These are phyloP conservation scores for Branchinecta lindahli DNA, from an alignment of 1,140 invertebrate species.

Conservation along the genomic window DNA sequence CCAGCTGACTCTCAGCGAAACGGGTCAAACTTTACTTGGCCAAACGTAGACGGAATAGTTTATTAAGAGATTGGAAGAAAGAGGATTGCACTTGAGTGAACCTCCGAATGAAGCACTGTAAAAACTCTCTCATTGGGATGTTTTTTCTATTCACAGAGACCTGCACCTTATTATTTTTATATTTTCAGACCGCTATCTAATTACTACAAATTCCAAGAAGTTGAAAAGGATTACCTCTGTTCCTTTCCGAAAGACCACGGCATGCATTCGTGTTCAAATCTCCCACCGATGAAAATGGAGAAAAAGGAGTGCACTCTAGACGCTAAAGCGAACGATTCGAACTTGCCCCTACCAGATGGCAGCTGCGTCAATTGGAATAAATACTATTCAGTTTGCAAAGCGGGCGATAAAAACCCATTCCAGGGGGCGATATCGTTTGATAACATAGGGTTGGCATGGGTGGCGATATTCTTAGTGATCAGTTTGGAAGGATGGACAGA, in stretches of 20 bases:
- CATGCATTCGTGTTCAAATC: slow-evolving; percentile 76
- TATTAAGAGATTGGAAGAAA: no score
- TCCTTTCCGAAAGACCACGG: slow-evolving; percentile 80
- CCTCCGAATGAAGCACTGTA: no score
- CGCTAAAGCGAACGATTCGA: slow-evolving; percentile 22
- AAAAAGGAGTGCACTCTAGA: slow-evolving; percentile 34
- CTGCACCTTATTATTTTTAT: not conserved
- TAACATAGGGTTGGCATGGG: slow-evolving; percentile 98
- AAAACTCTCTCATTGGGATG: no score
- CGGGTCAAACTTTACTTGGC: no score
- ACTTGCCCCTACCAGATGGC: slow-evolving; percentile 23
- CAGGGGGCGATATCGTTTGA: slow-evolving; percentile 99
- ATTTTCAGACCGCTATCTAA: slow-evolving; percentile 28
- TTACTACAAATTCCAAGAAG: slow-evolving; percentile 39
- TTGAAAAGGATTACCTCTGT: slow-evolving; percentile 95
- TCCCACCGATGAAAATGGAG: slow-evolving; percentile 63
- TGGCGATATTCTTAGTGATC: slow-evolving; percentile 92
- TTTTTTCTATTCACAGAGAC: no score
- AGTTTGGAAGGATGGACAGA: slow-evolving; percentile 81
- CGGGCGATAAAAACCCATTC: slow-evolving; percentile 90
- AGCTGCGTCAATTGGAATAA: slow-evolving; percentile 96
- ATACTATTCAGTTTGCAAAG: slow-evolving; percentile 88
- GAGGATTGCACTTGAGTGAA: no score
- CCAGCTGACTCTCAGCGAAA: no score
- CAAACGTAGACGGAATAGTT: no score